Evolutionary conservation across 2,113 vertebrate genomes (phyloP).

Genomic region (Sander lucioperca): DNA sequence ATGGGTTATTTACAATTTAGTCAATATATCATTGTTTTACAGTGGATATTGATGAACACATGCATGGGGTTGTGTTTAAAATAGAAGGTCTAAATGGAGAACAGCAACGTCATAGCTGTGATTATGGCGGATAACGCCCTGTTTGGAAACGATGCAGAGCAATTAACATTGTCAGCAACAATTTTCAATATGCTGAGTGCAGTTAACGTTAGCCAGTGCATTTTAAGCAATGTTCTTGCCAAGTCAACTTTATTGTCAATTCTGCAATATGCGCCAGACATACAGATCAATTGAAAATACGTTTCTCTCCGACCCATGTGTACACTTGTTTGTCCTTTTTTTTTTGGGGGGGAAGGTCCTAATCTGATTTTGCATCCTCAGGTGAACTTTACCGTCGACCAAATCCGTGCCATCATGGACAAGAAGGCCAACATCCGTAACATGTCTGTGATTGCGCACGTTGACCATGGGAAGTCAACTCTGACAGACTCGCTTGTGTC

Average conservation of each 20-base stretch:
- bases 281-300: too few relatives aligned
- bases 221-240: neutral
- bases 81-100: neutral
- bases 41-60: accelerated
- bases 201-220: too few relatives aligned
- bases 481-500: constrained; percentile 96
- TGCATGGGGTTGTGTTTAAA: too few relatives aligned
- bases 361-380: constrained; percentile 17
- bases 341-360: neutral
- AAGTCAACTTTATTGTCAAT: too few relatives aligned
- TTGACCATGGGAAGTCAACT: constrained; percentile 97
- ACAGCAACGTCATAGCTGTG: constrained; percentile 16
- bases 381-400: constrained; percentile 99
- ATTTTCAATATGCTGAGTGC: neutral
- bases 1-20: accelerated
- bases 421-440: constrained; percentile 98
- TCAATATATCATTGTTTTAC: accelerated
- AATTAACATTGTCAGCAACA: constrained; percentile 23
- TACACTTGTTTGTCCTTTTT: accelerated
- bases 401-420: constrained; percentile 99
- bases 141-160: neutral
- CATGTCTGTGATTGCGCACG: constrained; percentile 98
- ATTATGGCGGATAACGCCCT: constrained; percentile 52
- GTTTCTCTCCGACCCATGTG: too few relatives aligned
- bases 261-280: too few relatives aligned